These are phyloP conservation scores for Semaprochilodus insignis DNA, from an alignment of 2,797 vertebrate species.

Conservation along the genomic window DNA sequence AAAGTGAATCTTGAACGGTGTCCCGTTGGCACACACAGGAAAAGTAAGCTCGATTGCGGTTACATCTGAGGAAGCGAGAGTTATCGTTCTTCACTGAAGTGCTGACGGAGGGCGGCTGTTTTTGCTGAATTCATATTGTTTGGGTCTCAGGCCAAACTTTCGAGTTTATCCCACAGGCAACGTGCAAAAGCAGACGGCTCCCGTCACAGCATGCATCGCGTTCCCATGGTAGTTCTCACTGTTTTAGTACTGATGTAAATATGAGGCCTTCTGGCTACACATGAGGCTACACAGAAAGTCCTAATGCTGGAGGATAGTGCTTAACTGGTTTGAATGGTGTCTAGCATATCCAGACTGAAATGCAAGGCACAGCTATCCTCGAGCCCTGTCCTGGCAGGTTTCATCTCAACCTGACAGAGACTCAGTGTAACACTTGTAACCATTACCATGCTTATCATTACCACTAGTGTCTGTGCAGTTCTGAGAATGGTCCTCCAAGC, in stretches of 20 bases:
- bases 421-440: no score
- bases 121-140: slow-evolving; percentile 42
- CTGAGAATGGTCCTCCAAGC: no score
- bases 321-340: neutral
- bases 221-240: neutral
- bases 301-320: neutral
- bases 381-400: no score
- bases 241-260: no score
- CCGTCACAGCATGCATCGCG: neutral
- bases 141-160: neutral
- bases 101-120: slow-evolving; percentile 64
- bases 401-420: no score
- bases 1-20: slow-evolving; percentile 78
- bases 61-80: slow-evolving; percentile 72
- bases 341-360: neutral
- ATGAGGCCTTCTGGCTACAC: neutral
- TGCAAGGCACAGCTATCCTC: no score
- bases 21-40: slow-evolving; percentile 71
- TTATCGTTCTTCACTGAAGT: slow-evolving; percentile 56
- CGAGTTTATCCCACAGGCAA: neutral
- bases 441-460: no score
- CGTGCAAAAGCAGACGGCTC: neutral
- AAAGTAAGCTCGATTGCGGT: slow-evolving; percentile 69
- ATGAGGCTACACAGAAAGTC: neutral
- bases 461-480: no score